A percentile compares a stretch with the other conserved stretches of the same genome.
phyloP scores from a whole-genome alignment of 1,140 invertebrate genomes.

The Galleria mellonella region DNA sequence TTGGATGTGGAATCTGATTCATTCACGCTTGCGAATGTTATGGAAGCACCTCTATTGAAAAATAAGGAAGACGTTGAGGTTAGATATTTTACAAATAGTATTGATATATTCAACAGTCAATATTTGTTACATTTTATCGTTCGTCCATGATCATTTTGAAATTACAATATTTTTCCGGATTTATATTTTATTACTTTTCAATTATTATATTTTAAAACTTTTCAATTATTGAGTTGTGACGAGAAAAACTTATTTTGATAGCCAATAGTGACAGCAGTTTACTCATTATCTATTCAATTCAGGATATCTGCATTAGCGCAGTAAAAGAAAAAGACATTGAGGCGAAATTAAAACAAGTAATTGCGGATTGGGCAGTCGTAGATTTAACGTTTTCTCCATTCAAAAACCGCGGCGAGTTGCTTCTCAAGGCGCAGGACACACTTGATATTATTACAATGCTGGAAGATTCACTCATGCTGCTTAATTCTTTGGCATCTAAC shows the following conservation, averaged over 20 bases:
- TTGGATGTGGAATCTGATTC: conserved; percentile 87
- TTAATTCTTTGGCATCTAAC: conserved; percentile 89
- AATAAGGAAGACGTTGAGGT: conserved; percentile 92
- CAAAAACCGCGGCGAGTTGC: conserved; percentile 88
- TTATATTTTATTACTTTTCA: too few species aligned
- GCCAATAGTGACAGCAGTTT: too few species aligned
- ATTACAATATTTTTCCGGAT: too few species aligned
- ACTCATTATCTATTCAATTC: conserved; percentile 8
- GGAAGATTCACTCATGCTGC: conserved; percentile 92
- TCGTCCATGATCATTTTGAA: too few species aligned
- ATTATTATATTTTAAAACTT: too few species aligned
- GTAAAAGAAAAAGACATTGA: conserved; percentile 94
- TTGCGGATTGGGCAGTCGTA: conserved; percentile 86
- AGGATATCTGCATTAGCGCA: conserved; percentile 93
- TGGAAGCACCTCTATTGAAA: conserved; percentile 88
- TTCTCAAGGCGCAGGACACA: conserved; percentile 86
- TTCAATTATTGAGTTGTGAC: too few species aligned
- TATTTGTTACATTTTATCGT: conserved; percentile 6
- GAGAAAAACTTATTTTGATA: too few species aligned
- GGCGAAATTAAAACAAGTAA: conserved; percentile 89
- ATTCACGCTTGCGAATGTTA: conserved; percentile 86
- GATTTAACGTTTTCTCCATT: conserved; percentile 87
- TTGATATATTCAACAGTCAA: neutral
- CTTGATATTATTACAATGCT: conserved; percentile 85
- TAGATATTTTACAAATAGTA: conserved; percentile 9